These are phyloP conservation scores for Colistium nudipinnis DNA, from an alignment of 2,113 vertebrate species.

Conservation along the genomic window DNA sequence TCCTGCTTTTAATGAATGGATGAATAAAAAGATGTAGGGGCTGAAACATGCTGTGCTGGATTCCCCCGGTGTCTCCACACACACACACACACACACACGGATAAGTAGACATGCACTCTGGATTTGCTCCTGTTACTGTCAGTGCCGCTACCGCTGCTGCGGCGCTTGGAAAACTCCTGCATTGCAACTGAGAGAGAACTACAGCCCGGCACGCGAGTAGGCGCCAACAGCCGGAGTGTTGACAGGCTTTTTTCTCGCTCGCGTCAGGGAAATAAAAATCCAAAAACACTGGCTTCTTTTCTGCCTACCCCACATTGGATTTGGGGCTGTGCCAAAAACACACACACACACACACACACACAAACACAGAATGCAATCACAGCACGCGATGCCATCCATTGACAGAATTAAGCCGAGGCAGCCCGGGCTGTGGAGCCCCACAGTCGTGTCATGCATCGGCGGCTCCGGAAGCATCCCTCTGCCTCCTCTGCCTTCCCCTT, in stretches of 20 bases:
- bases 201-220: constrained; percentile 23
- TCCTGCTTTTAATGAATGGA: constrained; percentile 24
- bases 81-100: background rate
- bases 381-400: constrained; percentile 49
- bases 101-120: constrained; percentile 24
- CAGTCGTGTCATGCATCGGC: constrained; percentile 52
- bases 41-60: constrained; percentile 11
- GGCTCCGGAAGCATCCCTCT: constrained; percentile 44
- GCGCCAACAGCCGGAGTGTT: constrained; percentile 41
- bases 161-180: constrained; percentile 71
- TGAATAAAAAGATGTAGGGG: background rate
- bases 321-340: constrained; percentile 25
- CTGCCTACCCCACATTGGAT: constrained; percentile 32
- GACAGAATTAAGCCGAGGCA: constrained; percentile 49
- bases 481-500: constrained; percentile 25
- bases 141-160: constrained; percentile 36
- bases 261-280: constrained; percentile 71
- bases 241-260: constrained; percentile 54
- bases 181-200: constrained; percentile 61
- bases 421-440: constrained; percentile 40
- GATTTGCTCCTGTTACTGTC: constrained; percentile 19
- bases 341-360: too few relatives aligned
- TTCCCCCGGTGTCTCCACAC: constrained; percentile 12
- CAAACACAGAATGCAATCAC: constrained; percentile 48
- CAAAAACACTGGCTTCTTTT: constrained; percentile 35